Evolutionary conservation across 2,113 vertebrate species (phyloP).

Genomic region (Chiloscyllium plagiosum): DNA sequence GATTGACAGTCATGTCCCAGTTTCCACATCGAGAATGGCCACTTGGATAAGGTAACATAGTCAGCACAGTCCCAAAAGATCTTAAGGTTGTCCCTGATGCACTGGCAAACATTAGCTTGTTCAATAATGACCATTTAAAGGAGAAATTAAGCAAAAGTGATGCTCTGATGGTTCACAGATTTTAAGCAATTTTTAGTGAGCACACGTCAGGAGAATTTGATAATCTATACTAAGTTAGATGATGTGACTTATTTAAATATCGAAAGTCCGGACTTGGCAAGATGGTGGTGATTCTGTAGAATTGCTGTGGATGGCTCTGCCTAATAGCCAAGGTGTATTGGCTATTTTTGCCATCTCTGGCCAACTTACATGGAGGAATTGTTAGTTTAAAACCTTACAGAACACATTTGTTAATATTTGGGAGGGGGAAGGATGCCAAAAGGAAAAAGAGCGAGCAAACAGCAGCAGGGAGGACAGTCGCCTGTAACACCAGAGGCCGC

Average conservation of each 20-base stretch:
- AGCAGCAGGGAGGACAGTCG: too few species aligned
- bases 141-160: background rate
- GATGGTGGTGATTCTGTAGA: too few species aligned
- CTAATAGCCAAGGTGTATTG: too few species aligned
- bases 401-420: too few species aligned
- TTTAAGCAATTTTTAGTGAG: background rate
- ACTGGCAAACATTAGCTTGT: background rate
- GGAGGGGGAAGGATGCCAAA: too few species aligned
- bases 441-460: too few species aligned
- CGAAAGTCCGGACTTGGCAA: too few species aligned
- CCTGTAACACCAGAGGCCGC: too few species aligned
- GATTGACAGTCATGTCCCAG: background rate
- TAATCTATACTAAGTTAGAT: background rate
- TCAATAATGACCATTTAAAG: background rate
- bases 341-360: too few species aligned
- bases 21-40: background rate
- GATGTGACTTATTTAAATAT: background rate
- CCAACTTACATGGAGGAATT: too few species aligned
- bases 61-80: background rate
- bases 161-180: background rate
- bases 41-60: background rate
- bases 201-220: background rate
- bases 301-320: too few species aligned
- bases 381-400: too few species aligned
- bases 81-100: background rate